Evolutionary conservation across 2,113 vertebrate species (phyloP).

Genomic region (Mastomys coucha): DNA sequence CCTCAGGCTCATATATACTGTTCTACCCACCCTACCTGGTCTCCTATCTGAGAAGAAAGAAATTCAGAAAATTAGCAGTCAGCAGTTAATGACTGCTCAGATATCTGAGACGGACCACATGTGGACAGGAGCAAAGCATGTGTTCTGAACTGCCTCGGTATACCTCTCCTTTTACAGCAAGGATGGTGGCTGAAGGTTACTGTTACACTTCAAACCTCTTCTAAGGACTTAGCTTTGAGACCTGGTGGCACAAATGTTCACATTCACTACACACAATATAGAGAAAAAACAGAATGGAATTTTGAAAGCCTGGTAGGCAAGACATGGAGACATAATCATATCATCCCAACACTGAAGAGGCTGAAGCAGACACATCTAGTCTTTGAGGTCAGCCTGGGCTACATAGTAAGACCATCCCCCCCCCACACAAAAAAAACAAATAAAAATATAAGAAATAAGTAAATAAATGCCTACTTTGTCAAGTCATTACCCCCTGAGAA

Average conservation of each 20-base stretch:
- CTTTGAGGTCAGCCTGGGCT: not conserved
- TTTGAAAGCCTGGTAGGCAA: not conserved
- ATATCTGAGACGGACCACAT: not conserved
- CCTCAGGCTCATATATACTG: not conserved
- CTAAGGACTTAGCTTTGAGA: not conserved
- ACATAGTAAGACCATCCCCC: not conserved
- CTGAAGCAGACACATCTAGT: not conserved
- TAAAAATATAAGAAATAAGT: not conserved
- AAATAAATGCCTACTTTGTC: not conserved
- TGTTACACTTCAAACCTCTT: not conserved
- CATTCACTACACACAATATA: not conserved
- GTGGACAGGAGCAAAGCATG: no score
- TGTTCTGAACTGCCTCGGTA: not conserved
- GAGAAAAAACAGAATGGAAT: not conserved
- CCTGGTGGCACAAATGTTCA: not conserved
- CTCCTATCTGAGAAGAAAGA: not conserved
- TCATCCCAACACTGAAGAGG: not conserved
- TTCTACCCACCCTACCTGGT: not conserved
- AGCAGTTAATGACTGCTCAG: not conserved
- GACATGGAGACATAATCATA: not conserved
- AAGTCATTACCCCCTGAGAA: not conserved
- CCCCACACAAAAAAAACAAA: not conserved
- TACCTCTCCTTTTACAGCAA: not conserved
- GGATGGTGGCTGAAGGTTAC: no score
- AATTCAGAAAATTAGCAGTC: conserved; percentile 15